Evolutionary conservation across 2,113 vertebrate species (phyloP).

Genomic region (Pyxicephalus adspersus): DNA sequence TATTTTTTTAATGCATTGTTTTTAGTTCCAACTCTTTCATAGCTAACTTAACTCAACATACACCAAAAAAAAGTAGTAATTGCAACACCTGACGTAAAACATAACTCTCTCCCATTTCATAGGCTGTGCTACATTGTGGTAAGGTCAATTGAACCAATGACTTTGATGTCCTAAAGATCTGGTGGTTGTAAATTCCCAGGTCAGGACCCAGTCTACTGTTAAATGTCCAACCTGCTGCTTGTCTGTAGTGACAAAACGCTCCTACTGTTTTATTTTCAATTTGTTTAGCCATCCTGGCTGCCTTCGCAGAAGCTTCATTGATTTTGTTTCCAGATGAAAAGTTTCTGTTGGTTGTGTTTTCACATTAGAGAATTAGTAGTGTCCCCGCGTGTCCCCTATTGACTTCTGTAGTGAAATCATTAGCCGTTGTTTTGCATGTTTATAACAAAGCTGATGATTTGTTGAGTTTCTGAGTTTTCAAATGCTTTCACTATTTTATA

Average conservation of each 20-base stretch:
- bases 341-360: constrained; percentile 12
- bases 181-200: constrained; percentile 17
- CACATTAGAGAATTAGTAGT: background rate
- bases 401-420: constrained; percentile 15
- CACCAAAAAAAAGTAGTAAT: background rate
- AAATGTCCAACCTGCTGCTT: constrained; percentile 29
- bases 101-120: constrained; percentile 13
- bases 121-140: constrained; percentile 23
- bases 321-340: constrained; percentile 26
- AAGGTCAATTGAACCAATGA: constrained; percentile 33
- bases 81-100: background rate
- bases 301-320: constrained; percentile 18
- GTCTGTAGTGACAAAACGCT: constrained; percentile 14
- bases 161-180: constrained; percentile 13
- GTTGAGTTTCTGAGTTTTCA: background rate
- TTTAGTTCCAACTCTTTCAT: too few relatives aligned
- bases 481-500: background rate
- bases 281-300: constrained; percentile 4
- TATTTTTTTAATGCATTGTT: too few relatives aligned
- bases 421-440: background rate
- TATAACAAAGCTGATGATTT: constrained; percentile 29
- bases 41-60: too few relatives aligned
- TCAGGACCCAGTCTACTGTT: constrained; percentile 39
- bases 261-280: constrained; percentile 9
- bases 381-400: background rate